Conservation (phyloP, 2,888 invertebrate genomes). For the Anthoptus insignis region DNA sequence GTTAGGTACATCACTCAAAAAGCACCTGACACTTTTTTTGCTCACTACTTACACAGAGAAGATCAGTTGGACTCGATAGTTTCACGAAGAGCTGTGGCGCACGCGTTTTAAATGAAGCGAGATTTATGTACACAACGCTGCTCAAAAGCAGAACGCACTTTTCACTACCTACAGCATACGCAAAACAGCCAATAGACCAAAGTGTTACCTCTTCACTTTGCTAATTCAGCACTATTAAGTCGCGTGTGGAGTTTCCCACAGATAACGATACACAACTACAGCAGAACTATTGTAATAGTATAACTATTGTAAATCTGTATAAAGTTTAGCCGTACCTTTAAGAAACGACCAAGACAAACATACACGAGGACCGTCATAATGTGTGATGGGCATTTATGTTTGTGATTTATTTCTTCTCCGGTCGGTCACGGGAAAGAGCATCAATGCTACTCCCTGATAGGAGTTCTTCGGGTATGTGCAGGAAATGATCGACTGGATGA, state of each 20-base stretch:
- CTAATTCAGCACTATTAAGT: slow-evolving; percentile 54
- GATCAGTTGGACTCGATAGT: slow-evolving; percentile 49
- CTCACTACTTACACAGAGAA: slow-evolving; percentile 67
- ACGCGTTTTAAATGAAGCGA: slow-evolving; percentile 75
- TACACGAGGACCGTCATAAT: slow-evolving; percentile 53
- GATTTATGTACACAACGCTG: slow-evolving; percentile 78
- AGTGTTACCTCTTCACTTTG: slow-evolving; percentile 64
- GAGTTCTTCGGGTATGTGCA: slow-evolving; percentile 98
- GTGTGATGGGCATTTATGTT: slow-evolving; percentile 68
- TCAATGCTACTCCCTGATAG: slow-evolving; percentile 94
- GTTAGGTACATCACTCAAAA: slow-evolving; percentile 84
- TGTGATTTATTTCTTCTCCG: slow-evolving; percentile 82
- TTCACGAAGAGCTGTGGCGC: slow-evolving; percentile 72
- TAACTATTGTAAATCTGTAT: slow-evolving; percentile 5
- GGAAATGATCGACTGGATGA: slow-evolving; percentile 99
- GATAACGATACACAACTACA: slow-evolving; percentile 26
- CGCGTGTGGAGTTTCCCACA: slow-evolving; percentile 19
- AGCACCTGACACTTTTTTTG: slow-evolving; percentile 79
- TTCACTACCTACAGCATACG: slow-evolving; percentile 75
- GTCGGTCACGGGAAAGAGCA: slow-evolving; percentile 88
- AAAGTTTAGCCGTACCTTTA: slow-evolving; percentile 5
- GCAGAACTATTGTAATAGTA: slow-evolving; percentile 11
- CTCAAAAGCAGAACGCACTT: slow-evolving; percentile 80
- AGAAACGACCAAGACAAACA: slow-evolving; percentile 44
- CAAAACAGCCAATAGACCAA: slow-evolving; percentile 69